phyloP scores from a whole-genome alignment of 2,888 invertebrate species.

The Tinea pellionella region DNA sequence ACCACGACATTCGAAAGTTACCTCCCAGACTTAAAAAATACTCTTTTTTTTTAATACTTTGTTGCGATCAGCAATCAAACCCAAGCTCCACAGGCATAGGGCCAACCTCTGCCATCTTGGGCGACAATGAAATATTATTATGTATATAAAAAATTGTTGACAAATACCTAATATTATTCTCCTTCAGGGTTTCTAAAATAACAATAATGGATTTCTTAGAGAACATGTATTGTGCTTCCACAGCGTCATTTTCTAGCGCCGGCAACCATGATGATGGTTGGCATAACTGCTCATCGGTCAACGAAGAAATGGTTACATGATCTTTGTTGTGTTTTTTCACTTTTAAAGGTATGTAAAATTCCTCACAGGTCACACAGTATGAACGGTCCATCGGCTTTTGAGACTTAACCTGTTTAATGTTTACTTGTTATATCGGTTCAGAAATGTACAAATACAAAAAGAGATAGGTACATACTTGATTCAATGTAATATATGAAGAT shows the following conservation, averaged over 20 bases:
- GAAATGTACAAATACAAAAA: too few relatives aligned
- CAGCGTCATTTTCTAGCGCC: slow-evolving; percentile 78
- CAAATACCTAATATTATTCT: slow-evolving; percentile 72
- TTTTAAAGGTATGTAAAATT: slow-evolving; percentile 52
- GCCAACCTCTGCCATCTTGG: too few relatives aligned
- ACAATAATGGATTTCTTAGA: slow-evolving; percentile 74
- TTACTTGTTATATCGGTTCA: background rate
- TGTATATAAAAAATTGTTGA: too few relatives aligned
- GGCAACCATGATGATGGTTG: slow-evolving; percentile 76
- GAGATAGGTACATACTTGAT: background rate
- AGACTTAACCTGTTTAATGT: slow-evolving; percentile 44
- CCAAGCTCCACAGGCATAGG: too few relatives aligned
- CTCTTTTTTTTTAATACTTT: too few relatives aligned
- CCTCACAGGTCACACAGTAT: slow-evolving; percentile 75
- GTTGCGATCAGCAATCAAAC: too few relatives aligned
- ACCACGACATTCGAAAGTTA: too few relatives aligned
- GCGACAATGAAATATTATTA: too few relatives aligned
- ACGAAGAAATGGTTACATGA: slow-evolving; percentile 51
- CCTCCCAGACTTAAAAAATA: too few relatives aligned
- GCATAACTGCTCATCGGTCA: slow-evolving; percentile 69
- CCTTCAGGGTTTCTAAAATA: slow-evolving; percentile 71
- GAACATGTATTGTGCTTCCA: slow-evolving; percentile 91
- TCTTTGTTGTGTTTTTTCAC: slow-evolving; percentile 68
- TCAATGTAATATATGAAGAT: slow-evolving; percentile 36
- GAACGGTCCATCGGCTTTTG: slow-evolving; percentile 53